Conservation (phyloP, 2,888 invertebrate genomes). For the Neoitamus cyanurus region DNA sequence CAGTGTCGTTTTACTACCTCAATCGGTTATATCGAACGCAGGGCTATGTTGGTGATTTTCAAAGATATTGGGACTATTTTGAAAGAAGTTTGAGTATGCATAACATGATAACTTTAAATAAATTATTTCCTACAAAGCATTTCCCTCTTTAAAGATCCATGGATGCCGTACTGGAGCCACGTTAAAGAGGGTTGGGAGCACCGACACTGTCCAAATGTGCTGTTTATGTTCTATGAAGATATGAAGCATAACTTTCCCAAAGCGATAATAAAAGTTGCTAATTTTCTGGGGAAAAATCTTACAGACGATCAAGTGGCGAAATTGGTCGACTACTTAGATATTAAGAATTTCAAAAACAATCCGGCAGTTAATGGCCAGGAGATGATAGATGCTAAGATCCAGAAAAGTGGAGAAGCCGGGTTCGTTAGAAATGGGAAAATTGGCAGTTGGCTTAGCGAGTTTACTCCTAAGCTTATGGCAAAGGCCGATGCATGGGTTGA, state of each 20-base stretch:
- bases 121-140: too few species aligned
- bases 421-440: slow-evolving; percentile 75
- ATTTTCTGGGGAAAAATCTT: slow-evolving; percentile 73
- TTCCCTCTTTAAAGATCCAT: slow-evolving; percentile 69
- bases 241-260: slow-evolving; percentile 74
- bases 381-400: slow-evolving; percentile 72
- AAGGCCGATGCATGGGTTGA: slow-evolving; percentile 78
- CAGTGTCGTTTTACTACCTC: slow-evolving; percentile 84
- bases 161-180: slow-evolving; percentile 84
- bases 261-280: slow-evolving; percentile 71
- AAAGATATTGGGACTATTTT: slow-evolving; percentile 78
- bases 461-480: slow-evolving; percentile 74
- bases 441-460: slow-evolving; percentile 79
- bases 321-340: slow-evolving; percentile 79
- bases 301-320: slow-evolving; percentile 70
- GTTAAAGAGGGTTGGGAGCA: slow-evolving; percentile 80
- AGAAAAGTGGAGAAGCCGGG: slow-evolving; percentile 70
- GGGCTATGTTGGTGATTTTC: slow-evolving; percentile 76
- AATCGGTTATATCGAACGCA: slow-evolving; percentile 77
- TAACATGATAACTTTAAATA: background rate
- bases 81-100: slow-evolving; percentile 74
- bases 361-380: slow-evolving; percentile 79
- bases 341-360: slow-evolving; percentile 85
- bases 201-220: slow-evolving; percentile 74
- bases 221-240: slow-evolving; percentile 85